Evolutionary conservation across 2,113 vertebrate genomes (phyloP), one percentile per base, ranked within the genome.

Genomic region (Probosciger aterrimus): DNA sequence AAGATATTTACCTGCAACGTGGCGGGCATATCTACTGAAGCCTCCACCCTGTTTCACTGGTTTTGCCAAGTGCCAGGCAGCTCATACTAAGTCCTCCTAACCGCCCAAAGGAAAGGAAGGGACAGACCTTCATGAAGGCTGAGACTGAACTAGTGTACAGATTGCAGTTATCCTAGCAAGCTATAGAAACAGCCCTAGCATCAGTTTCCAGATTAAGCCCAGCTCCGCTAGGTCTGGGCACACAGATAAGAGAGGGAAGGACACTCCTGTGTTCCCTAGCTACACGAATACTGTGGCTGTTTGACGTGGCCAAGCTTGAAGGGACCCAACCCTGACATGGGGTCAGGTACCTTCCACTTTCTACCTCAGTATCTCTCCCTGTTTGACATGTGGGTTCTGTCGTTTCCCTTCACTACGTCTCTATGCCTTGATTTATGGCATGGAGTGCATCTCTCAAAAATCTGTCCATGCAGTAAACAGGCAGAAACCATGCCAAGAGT

Each of bases 391-490:
- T 2, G n/a, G 28, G 25, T 74, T 37, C 46, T 25, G 41, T 25
- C 4, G 0, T 37, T 49, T 25, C 35, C 67, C 59, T 37, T 68
- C 6, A 6, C 30, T 37, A 10, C 15, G 35, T 17, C 31, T 28
- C 44, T 20, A 6, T 3, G 25, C 49, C n/a, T 44, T 16, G 23
- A 64, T 39, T 57, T 39, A 50, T 2, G 6, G 33, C 49, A 50
- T 1, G 6, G 20, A 64, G 24, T 4, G 27, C 1, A 0, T 3
- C 16, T 41, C 68, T 62, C 25, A 53, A 30, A 53, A 33, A 39
- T 6, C 31, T 4, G 4, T 8, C 35, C 18, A 2, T 5, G 24
- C 41, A 35, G 44, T 1, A 3, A 30, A 49, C 6, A 15, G 16
- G 35, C 31, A 60, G 52, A 82, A 77, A 24, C 7, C 62, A 18